These are phyloP conservation scores for Dipodomys merriami DNA, from an alignment of 2,113 vertebrate species.

Conservation along the genomic window DNA sequence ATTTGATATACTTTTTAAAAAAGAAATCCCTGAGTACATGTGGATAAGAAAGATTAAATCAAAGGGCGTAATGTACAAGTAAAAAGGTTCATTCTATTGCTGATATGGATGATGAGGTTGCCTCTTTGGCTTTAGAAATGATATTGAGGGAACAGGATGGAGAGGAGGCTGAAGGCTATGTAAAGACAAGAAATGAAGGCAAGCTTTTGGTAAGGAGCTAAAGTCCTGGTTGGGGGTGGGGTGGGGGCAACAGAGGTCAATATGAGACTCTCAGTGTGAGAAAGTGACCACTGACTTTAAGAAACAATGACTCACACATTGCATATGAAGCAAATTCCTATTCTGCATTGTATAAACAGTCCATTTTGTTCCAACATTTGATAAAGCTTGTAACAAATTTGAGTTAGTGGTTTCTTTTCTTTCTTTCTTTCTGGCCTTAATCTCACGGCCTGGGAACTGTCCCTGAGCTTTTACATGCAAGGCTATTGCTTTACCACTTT, in stretches of 20 bases:
- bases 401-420: not conserved
- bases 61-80: not conserved
- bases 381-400: conserved; percentile 17
- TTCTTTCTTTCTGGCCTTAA: too few relatives aligned
- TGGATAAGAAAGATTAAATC: not conserved
- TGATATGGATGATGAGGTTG: not conserved
- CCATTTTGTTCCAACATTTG: conserved; percentile 23
- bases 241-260: not conserved
- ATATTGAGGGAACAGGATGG: not conserved
- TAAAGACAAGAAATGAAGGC: not conserved
- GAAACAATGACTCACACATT: conserved; percentile 13
- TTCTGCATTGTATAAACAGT: not conserved
- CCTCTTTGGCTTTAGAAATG: not conserved
- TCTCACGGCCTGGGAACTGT: too few relatives aligned
- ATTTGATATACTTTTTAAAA: not conserved
- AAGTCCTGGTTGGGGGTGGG: not conserved
- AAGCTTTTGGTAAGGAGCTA: not conserved
- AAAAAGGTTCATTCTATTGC: not conserved
- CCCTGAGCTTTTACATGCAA: too few relatives aligned
- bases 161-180: not conserved
- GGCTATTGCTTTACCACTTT: too few relatives aligned
- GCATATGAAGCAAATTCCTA: conserved; percentile 16
- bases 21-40: not conserved
- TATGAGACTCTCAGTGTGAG: not conserved
- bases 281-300: not conserved